Evolutionary conservation across 2,888 invertebrate genomes (phyloP), one percentile per base, ranked within the genome.

Genomic region (Branchipolynoe longqiensis): DNA sequence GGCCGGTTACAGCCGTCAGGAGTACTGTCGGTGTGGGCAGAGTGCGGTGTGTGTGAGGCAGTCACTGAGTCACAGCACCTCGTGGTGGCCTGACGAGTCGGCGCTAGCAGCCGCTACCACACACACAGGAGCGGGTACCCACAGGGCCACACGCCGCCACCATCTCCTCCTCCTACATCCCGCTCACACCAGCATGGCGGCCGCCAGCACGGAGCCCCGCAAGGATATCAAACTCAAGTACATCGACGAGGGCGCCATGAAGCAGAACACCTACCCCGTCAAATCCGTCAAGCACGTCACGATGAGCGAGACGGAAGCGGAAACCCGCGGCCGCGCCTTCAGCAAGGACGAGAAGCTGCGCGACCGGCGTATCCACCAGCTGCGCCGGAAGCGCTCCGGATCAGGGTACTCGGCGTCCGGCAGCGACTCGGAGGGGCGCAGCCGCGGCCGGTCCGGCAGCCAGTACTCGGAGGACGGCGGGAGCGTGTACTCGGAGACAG

Each of bases 391-490:
- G 48, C 41, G 48, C 2, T 78, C 78, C 28, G 78, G 78, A 22
- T 78, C 78, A 1, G 78, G 78, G 18, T 78, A 78, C 31, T 78
- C 78, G 48, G 78, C 78, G 31, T 2, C 78, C 18, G 22, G 28
- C 48, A 18, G 48, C 6, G 22, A n/a, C 1, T 22, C 22, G 78
- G 78, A 78, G 1, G 78, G 48, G 0, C 48, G 78, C 8, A 8
- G 18, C 4, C 41, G 78, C 8, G 78, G 78, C 4, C 78, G 78
- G 3, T 78, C 78, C 54, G 48, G 48, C 12, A 78, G 78, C 18
- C 54, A 41, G 78, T 78, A 48, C 78, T 78, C 78, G 41, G 78
- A 78, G 78, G 78, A 78, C 18, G 78, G 78, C 25, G n/a, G n/a
- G n/a, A 48, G 48, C 8, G 78, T 78, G 14, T 78, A 78, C 48